Conservation (phyloP, 2,113 vertebrate genomes). For the Willisornis vidua region DNA sequence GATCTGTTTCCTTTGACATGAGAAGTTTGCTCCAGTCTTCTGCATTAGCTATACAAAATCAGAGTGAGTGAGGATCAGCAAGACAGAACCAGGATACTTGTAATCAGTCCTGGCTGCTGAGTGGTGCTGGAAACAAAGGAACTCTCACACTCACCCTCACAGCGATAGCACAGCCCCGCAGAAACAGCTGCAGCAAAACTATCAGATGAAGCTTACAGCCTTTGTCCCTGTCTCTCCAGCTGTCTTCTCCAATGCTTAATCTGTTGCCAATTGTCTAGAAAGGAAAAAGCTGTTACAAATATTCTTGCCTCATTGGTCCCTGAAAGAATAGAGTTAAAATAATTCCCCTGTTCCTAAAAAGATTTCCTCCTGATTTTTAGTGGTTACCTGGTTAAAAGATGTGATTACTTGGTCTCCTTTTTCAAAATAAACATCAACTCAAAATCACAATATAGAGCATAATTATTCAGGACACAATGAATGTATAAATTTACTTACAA, state of each 20-base stretch:
- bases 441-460: not conserved
- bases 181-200: not conserved
- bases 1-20: not conserved
- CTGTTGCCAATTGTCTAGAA: not conserved
- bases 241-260: not conserved
- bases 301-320: not conserved
- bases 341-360: not conserved
- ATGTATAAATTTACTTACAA: slow-evolving; percentile 24
- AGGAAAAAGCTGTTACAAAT: not conserved
- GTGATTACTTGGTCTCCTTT: not conserved
- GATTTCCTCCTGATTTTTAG: not conserved
- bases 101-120: not conserved
- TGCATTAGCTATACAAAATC: not conserved
- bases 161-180: not conserved
- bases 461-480: not conserved
- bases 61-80: not conserved
- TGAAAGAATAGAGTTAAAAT: not conserved
- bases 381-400: not conserved
- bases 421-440: not conserved
- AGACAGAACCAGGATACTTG: not conserved
- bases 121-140: not conserved
- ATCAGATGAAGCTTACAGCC: not conserved
- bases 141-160: not conserved
- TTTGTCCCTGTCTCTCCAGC: not conserved
- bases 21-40: not conserved